Evolutionary conservation across 2,113 vertebrate genomes (phyloP).

Genomic region (Argyrosomus japonicus): DNA sequence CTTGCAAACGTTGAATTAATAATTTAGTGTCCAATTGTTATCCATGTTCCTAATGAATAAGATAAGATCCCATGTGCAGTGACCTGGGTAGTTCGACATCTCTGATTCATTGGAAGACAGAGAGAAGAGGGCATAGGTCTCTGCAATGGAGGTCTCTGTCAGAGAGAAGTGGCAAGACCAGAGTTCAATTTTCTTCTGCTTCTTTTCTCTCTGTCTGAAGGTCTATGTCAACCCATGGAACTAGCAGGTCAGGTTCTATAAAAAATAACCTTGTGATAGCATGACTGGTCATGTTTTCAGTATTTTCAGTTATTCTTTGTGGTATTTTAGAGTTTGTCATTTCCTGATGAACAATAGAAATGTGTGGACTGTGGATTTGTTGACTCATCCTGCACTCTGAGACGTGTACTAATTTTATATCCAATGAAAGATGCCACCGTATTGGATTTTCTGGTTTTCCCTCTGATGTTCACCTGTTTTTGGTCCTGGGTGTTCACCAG

Average conservation of each 20-base stretch:
- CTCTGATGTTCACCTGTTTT: too few species aligned
- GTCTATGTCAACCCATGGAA: not conserved
- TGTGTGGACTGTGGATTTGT: too few species aligned
- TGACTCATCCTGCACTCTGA: too few species aligned
- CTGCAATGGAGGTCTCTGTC: constrained; percentile 15
- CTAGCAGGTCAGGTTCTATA: not conserved
- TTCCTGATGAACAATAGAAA: too few species aligned
- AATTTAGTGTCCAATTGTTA: constrained; percentile 63
- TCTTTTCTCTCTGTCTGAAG: not conserved
- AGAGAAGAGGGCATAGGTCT: constrained; percentile 33
- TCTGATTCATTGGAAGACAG: constrained; percentile 43
- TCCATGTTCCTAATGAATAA: constrained; percentile 71
- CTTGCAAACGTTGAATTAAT: constrained; percentile 61
- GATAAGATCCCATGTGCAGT: constrained; percentile 54
- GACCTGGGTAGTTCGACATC: constrained; percentile 53
- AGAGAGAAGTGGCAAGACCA: not conserved
- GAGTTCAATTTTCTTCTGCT: not conserved
- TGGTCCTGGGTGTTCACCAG: too few species aligned
- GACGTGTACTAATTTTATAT: too few species aligned
- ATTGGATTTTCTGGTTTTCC: too few species aligned
- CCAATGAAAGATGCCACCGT: too few species aligned
- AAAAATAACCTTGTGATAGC: not conserved
- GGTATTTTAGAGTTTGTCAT: too few species aligned
- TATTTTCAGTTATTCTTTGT: too few species aligned
- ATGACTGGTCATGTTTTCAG: not conserved